Evolutionary conservation across 2,113 vertebrate genomes (phyloP).

Genomic region (Dicentrarchus labrax): DNA sequence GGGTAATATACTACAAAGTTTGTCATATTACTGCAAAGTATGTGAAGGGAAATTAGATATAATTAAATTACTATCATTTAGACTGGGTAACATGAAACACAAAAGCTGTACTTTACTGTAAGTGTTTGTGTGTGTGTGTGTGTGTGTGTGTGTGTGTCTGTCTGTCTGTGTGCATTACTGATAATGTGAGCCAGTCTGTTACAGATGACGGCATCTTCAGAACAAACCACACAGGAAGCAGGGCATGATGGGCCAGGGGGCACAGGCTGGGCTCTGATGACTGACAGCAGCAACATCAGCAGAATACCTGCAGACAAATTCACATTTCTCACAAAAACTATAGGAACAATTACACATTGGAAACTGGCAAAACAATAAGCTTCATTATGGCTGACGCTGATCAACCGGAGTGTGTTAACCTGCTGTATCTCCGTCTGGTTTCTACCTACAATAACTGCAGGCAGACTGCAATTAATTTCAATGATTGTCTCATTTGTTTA

Average conservation of each 20-base stretch:
- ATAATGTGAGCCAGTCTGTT: conserved; percentile 79
- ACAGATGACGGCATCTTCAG: conserved; percentile 82
- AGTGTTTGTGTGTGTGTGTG: background rate
- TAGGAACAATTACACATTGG: background rate
- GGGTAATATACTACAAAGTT: background rate
- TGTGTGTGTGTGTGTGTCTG: conserved; percentile 28
- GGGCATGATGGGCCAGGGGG: conserved; percentile 71
- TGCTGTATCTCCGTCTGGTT: background rate
- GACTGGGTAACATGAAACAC: background rate
- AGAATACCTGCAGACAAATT: conserved; percentile 74
- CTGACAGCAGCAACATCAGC: conserved; percentile 74
- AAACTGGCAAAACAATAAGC: background rate
- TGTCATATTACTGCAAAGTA: background rate
- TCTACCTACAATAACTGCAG: background rate
- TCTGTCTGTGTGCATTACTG: conserved; percentile 66
- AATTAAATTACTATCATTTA: background rate
- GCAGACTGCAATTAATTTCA: background rate
- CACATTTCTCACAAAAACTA: background rate
- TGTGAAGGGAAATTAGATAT: background rate
- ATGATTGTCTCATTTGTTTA: background rate
- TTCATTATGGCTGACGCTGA: background rate
- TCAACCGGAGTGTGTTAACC: background rate
- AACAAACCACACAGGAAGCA: conserved; percentile 76
- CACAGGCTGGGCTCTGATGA: conserved; percentile 48
- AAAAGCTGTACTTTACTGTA: background rate